Evolutionary conservation across 2,797 vertebrate genomes (phyloP), one percentile per base, ranked within the genome.

Genomic region (Amblyopsis hoosieri): DNA sequence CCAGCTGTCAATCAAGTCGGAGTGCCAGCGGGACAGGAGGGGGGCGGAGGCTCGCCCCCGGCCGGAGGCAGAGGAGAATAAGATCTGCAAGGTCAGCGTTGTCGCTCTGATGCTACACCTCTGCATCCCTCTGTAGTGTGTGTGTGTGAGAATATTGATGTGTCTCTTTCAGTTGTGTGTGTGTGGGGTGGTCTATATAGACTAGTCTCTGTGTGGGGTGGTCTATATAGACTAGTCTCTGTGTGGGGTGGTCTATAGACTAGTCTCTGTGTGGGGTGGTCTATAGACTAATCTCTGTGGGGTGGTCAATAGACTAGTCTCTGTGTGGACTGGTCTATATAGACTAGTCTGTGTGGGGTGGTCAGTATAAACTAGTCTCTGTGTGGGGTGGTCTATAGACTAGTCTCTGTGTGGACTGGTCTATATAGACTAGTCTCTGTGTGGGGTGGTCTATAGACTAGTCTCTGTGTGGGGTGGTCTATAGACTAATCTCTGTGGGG

Each of bases 31-130:
- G 76, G 91, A 89, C 71, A 93, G 84, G 86, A 79, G 62, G 57
- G 12, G 31, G 4, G 15, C 74, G 64, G 85, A 92, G 78, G 90
- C 84, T 72, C 89, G 91, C 89, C 59, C 82, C 78, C 75, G 75
- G 66, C 78, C 72, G 62, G 93, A 95, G 76, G 90, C 88, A 0
- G 95, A 97, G 88, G 95, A 98, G 76, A 96, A 92, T 86, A 96
- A 96, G 93, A 97, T 98, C 91, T 96, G 97, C 94, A 92, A 92
- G 92, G 92, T 93, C 54, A 87, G 91, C 90, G 62, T 54, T 60
- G 61, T 23, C 23, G 11, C 37, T 37, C 2, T 29, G 54, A 55
- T 4, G 15, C 60, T 52, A 0, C 37, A 57, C 12, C 64, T 12
- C 10, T 1, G 12, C n/a, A 13, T 15, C 12, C 12, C 47, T 2